Evolutionary conservation across 2,113 vertebrate genomes (phyloP).

Genomic region (Donacobius atricapilla): DNA sequence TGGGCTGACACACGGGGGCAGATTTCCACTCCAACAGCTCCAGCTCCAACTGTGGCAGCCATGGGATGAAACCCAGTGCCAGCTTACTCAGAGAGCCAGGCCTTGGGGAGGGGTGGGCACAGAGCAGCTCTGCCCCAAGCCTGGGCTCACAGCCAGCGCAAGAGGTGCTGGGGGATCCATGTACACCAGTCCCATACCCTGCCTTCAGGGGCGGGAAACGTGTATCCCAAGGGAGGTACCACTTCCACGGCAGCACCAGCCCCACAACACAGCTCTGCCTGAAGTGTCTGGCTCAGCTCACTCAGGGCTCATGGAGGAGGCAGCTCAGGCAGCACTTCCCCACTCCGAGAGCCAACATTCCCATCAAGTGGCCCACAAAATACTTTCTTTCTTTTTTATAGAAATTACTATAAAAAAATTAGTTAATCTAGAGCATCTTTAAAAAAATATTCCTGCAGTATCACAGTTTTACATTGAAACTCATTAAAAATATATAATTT

Average conservation of each 20-base stretch:
- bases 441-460: conserved; percentile 60
- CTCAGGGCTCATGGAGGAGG: not conserved
- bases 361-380: not conserved
- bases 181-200: not conserved
- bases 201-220: not conserved
- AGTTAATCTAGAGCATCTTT: conserved; percentile 51
- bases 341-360: not conserved
- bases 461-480: conserved; percentile 51
- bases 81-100: not conserved
- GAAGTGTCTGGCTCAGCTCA: not conserved
- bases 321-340: not conserved
- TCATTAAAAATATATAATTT: conserved; percentile 57
- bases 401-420: conserved; percentile 66
- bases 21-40: not conserved
- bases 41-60: not conserved
- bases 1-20: not conserved
- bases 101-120: not conserved
- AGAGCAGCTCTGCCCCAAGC: not conserved
- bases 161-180: not conserved
- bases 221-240: not conserved
- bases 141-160: not conserved
- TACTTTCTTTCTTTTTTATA: conserved; percentile 3
- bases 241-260: not conserved
- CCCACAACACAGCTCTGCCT: not conserved
- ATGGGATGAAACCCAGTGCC: not conserved